These are phyloP conservation scores for Pachypanchax playfairii DNA, from an alignment of 2,113 vertebrate species.

Conservation along the genomic window DNA sequence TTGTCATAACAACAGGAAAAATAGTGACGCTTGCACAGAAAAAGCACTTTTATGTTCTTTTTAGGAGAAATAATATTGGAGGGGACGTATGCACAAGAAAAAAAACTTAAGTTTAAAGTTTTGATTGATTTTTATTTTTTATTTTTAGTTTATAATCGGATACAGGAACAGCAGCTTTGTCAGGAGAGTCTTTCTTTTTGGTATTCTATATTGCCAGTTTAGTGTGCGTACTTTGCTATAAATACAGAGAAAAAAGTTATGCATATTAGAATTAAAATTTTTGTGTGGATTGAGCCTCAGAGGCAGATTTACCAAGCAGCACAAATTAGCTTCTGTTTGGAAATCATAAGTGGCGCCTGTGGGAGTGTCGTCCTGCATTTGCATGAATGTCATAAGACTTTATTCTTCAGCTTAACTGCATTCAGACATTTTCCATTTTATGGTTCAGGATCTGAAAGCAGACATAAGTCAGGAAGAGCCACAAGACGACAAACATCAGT, in stretches of 20 bases:
- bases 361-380: not conserved
- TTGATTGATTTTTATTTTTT: too few species aligned
- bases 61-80: not conserved
- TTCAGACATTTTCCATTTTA: not conserved
- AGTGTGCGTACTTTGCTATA: not conserved
- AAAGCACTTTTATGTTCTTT: too few species aligned
- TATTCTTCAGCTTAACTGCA: not conserved
- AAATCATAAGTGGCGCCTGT: not conserved
- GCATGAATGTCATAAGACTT: conserved; percentile 1
- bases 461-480: not conserved
- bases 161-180: too few species aligned
- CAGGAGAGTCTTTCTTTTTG: too few species aligned
- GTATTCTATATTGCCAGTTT: too few species aligned
- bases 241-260: not conserved
- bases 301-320: conserved; percentile 2
- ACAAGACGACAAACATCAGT: too few species aligned
- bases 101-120: too few species aligned
- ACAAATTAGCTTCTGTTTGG: conserved; percentile 1
- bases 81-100: too few species aligned
- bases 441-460: not conserved
- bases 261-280: not conserved
- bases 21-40: too few species aligned
- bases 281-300: not conserved
- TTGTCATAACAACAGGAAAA: not conserved
- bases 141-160: too few species aligned